Conservation (phyloP, 2,113 vertebrate genomes). For the Glaucidium brasilianum region DNA sequence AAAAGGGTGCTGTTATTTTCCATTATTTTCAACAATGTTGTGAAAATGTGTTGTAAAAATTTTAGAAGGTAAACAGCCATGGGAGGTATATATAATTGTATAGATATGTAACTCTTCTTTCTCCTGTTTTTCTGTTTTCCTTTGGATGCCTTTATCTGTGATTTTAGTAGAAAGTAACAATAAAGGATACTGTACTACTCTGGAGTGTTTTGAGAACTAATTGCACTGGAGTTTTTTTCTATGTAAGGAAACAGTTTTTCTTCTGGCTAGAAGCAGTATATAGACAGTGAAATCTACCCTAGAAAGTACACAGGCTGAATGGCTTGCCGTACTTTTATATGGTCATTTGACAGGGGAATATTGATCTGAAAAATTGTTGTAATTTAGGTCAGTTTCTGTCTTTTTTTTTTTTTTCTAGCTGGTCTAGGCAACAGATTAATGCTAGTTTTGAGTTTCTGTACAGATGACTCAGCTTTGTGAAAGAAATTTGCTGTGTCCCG, state of each 20-base stretch:
- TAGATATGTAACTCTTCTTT: neutral
- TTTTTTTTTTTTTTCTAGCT: neutral
- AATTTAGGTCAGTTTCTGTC: neutral
- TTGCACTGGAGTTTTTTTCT: neutral
- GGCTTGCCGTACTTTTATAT: neutral
- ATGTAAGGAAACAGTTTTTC: neutral
- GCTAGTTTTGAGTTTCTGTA: neutral
- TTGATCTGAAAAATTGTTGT: neutral
- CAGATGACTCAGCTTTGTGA: neutral
- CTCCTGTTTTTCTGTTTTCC: neutral
- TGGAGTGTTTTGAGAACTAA: neutral
- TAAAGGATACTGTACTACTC: neutral
- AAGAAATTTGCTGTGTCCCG: neutral
- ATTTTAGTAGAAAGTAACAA: neutral
- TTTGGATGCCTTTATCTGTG: neutral
- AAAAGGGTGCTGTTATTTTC: neutral
- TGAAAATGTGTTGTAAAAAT: neutral
- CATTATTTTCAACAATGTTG: neutral
- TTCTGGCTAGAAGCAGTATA: neutral
- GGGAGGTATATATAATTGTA: neutral
- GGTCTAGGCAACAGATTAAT: neutral
- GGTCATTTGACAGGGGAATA: neutral
- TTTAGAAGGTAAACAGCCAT: neutral
- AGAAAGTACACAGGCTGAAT: neutral
- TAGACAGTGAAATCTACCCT: neutral